These are phyloP conservation scores for Myocastor coypus DNA, from an alignment of 2,113 vertebrate species.

Conservation along the genomic window DNA sequence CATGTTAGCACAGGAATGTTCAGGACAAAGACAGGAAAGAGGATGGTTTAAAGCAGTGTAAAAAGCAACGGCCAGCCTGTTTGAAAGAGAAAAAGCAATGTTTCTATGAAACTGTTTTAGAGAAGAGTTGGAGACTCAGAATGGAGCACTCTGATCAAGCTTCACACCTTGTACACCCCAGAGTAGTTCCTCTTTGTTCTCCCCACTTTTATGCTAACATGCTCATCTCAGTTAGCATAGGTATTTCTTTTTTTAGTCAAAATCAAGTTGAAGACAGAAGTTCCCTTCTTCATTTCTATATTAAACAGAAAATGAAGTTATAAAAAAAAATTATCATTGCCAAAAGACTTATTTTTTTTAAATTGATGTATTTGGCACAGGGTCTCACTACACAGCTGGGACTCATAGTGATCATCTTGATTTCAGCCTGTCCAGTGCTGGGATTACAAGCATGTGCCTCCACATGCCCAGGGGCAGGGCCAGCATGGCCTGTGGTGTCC, in stretches of 20 bases:
- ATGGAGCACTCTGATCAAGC: background rate
- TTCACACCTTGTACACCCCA: background rate
- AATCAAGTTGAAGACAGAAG: constrained; percentile 45
- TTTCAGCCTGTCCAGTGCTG: too few species aligned
- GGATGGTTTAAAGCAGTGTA: constrained; percentile 30
- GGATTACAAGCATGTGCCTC: too few species aligned
- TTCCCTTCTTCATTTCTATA: background rate
- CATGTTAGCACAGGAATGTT: constrained; percentile 12
- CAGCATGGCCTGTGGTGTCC: too few species aligned
- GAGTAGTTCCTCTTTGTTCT: background rate
- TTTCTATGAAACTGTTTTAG: constrained; percentile 11
- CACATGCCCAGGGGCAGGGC: too few species aligned
- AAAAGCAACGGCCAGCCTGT: constrained; percentile 19
- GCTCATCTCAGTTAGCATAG: constrained; percentile 1
- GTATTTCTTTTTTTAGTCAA: constrained; percentile 36
- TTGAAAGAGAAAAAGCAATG: background rate
- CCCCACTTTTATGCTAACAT: background rate
- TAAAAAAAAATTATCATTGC: background rate
- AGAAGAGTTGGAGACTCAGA: background rate
- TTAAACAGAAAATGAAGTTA: constrained; percentile 12
- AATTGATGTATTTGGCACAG: too few species aligned
- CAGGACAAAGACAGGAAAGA: constrained; percentile 48
- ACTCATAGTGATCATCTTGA: too few species aligned
- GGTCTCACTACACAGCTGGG: too few species aligned
- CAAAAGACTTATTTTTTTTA: background rate